Evolutionary conservation across 2,888 invertebrate genomes (phyloP).

Genomic region (Cantharis nigra): DNA sequence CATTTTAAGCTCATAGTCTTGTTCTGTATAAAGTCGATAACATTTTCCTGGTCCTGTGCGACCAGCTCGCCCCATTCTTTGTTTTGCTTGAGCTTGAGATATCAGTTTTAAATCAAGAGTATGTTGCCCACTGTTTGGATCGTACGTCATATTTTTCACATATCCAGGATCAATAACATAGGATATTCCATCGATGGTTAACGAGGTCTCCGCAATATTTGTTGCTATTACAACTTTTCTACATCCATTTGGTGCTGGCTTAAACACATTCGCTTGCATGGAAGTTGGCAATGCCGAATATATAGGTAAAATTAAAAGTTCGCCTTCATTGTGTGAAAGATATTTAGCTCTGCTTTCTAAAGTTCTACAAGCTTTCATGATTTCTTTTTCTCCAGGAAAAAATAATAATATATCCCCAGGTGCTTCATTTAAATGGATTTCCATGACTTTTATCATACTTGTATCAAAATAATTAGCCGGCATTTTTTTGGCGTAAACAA

Average conservation of each 20-base stretch:
- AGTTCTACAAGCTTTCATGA: constrained; percentile 96
- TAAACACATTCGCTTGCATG: constrained; percentile 99
- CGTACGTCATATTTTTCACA: constrained; percentile 99
- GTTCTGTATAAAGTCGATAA: constrained; percentile 95
- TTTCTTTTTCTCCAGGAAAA: constrained; percentile 57
- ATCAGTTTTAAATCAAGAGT: constrained; percentile 98
- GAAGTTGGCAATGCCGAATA: constrained; percentile 98
- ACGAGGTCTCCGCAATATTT: constrained; percentile 97
- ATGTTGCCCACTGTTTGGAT: constrained; percentile 98
- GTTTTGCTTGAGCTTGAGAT: constrained; percentile 95
- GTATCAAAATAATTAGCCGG: constrained; percentile 98
- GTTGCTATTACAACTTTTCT: constrained; percentile 98
- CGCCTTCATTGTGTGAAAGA: constrained; percentile 50
- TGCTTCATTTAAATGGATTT: constrained; percentile 96
- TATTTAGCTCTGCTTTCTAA: constrained; percentile 96
- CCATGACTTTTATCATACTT: constrained; percentile 97
- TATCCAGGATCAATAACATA: constrained; percentile 99
- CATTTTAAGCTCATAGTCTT: constrained; percentile 99
- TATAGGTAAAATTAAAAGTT: constrained; percentile 94
- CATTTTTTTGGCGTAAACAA: constrained; percentile 96
- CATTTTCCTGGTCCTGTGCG: constrained; percentile 97
- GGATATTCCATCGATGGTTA: constrained; percentile 66
- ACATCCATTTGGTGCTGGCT: constrained; percentile 97
- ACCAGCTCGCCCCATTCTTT: constrained; percentile 94
- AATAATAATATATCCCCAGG: constrained; percentile 92